A percentile compares a stretch with the other conserved stretches of the same genome.
phyloP scores from a whole-genome alignment of 92 coral and sea anemone species.

The Muricea muricata region DNA sequence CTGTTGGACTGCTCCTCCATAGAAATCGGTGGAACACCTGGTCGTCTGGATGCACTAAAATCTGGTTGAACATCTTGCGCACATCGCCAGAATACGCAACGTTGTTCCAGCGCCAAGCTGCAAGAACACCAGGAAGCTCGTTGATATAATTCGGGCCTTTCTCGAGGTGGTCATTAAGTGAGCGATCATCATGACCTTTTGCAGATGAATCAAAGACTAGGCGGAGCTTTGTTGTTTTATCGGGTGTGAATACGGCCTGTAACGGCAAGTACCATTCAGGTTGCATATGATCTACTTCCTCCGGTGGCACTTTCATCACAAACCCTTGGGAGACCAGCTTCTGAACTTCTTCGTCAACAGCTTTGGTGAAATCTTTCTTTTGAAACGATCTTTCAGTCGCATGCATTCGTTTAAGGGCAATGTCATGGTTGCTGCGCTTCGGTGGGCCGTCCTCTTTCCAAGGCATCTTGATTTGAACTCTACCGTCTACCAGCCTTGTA shows the following conservation, averaged over 20 bases:
- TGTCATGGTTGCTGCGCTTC: constrained; percentile 58
- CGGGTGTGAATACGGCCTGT: constrained; percentile 63
- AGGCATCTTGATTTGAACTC: not conserved
- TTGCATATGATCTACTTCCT: constrained; percentile 41
- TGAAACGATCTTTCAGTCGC: constrained; percentile 62
- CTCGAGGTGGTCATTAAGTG: constrained; percentile 41
- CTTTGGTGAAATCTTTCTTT: constrained; percentile 59
- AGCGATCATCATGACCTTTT: constrained; percentile 51
- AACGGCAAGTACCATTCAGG: constrained; percentile 64
- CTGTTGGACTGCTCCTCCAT: constrained; percentile 52
- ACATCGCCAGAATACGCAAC: constrained; percentile 46
- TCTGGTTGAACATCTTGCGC: constrained; percentile 70
- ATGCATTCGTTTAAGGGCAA: constrained; percentile 62
- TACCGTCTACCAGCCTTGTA: constrained; percentile 46
- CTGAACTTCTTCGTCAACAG: not conserved
- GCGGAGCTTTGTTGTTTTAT: constrained; percentile 54
- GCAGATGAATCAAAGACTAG: constrained; percentile 68
- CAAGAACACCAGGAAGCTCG: constrained; percentile 57
- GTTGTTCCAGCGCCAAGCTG: not conserved
- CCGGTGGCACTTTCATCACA: constrained; percentile 36
- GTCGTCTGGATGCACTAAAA: constrained; percentile 66
- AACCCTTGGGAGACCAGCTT: constrained; percentile 36
- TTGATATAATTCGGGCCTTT: not conserved
- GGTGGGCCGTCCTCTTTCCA: constrained; percentile 45
- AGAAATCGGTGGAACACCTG: constrained; percentile 75